Conservation (phyloP, 2,797 vertebrate genomes). For the Threskiornis aethiopicus region DNA sequence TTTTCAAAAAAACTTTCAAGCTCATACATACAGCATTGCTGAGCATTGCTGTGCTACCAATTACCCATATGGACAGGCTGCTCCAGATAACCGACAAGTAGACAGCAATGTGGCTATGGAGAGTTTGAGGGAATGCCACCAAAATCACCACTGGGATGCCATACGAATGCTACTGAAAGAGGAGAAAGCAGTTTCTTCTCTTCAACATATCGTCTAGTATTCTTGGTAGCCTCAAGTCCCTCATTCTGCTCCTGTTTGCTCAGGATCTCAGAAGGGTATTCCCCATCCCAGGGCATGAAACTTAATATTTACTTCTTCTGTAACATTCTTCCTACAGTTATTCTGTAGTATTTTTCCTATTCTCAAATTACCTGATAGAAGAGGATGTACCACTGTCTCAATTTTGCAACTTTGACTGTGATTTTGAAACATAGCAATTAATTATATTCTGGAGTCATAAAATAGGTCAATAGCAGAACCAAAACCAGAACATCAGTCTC, state of each 20-base stretch:
- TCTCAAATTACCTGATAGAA: neutral
- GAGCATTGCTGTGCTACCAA: neutral
- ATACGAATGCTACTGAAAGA: neutral
- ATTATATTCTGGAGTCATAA: neutral
- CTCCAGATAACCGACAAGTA: neutral
- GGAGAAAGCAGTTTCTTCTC: neutral
- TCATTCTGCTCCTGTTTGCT: neutral
- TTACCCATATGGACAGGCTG: fast-evolving
- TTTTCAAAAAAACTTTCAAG: neutral
- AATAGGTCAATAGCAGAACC: neutral
- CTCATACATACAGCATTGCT: neutral
- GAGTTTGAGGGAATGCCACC: neutral
- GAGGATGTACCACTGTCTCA: neutral
- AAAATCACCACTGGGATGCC: neutral
- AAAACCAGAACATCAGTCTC: neutral
- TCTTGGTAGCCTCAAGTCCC: neutral
- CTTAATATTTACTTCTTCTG: neutral
- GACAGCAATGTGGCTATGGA: neutral
- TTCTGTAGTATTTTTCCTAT: neutral
- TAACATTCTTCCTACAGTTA: neutral
- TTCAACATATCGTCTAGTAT: neutral
- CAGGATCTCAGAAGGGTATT: neutral
- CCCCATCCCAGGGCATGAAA: neutral
- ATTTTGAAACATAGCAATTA: neutral
- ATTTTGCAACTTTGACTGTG: neutral